phyloP scores from a whole-genome alignment of 2,888 invertebrate species.

The Scaptomyza tumidula region DNA sequence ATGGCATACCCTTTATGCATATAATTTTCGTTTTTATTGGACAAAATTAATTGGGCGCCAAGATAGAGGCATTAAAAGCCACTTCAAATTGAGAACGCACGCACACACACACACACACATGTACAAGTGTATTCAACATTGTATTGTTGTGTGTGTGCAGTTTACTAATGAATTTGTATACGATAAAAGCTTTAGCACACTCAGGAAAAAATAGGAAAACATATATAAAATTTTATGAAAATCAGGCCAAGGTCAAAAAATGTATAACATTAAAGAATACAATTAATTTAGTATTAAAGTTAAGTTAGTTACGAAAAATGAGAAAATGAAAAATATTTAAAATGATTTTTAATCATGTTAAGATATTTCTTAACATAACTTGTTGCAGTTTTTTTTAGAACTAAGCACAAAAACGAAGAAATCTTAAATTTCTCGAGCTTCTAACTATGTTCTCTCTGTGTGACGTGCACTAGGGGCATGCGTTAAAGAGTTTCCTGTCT shows the following conservation, averaged over 20 bases:
- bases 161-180: conserved; percentile 68
- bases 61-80: conserved; percentile 77
- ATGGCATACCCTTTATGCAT: conserved; percentile 62
- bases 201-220: neutral
- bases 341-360: no score
- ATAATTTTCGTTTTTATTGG: conserved; percentile 75
- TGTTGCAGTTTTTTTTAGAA: neutral
- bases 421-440: no score
- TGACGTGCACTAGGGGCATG: conserved; percentile 1
- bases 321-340: no score
- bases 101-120: conserved; percentile 54
- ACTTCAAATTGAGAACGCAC: conserved; percentile 57
- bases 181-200: conserved; percentile 16
- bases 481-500: conserved; percentile 59
- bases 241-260: neutral
- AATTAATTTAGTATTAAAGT: neutral
- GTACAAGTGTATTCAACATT: conserved; percentile 24
- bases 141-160: conserved; percentile 13
- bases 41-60: conserved; percentile 78
- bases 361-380: no score
- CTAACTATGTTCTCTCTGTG: neutral
- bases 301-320: neutral
- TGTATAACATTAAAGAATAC: neutral
- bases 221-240: neutral
- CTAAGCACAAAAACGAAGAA: neutral